phyloP scores from a whole-genome alignment of 1,140 invertebrate genomes.

The Phthorimaea operculella region DNA sequence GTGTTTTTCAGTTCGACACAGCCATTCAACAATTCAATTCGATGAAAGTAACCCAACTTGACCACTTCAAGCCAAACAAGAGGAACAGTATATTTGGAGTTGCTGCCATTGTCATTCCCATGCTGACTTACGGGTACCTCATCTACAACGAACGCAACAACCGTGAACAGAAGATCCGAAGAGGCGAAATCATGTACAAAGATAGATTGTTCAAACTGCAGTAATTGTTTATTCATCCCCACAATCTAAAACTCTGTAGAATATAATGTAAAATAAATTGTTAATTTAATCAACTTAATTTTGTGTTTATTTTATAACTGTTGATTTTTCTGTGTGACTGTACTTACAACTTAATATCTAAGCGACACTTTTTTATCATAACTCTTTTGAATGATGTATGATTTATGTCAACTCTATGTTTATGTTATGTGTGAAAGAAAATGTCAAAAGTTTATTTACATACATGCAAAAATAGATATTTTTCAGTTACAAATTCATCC shows the following conservation, averaged over 20 bases:
- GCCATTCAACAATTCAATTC: constrained; percentile 77
- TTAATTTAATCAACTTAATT: neutral
- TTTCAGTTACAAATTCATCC: too few species aligned
- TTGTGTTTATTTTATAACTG: neutral
- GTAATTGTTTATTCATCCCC: neutral
- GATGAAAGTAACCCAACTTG: constrained; percentile 72
- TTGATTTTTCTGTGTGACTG: too few species aligned
- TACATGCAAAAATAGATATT: too few species aligned
- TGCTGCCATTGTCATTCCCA: constrained; percentile 69
- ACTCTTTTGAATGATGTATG: too few species aligned
- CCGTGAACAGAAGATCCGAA: constrained; percentile 70
- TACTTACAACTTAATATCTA: too few species aligned
- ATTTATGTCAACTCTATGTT: too few species aligned
- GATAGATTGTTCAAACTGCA: constrained; percentile 69
- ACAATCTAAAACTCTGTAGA: neutral
- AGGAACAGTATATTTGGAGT: constrained; percentile 69
- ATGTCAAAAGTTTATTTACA: too few species aligned
- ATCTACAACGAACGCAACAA: constrained; percentile 67
- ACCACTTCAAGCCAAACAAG: constrained; percentile 75
- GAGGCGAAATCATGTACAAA: constrained; percentile 77
- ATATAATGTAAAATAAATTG: neutral
- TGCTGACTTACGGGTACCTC: constrained; percentile 66
- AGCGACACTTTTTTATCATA: too few species aligned
- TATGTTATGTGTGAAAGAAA: too few species aligned
- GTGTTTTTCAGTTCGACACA: constrained; percentile 80